phyloP scores from a whole-genome alignment of 2,797 vertebrate genomes.

The Oryzias dopingdopingensis region DNA sequence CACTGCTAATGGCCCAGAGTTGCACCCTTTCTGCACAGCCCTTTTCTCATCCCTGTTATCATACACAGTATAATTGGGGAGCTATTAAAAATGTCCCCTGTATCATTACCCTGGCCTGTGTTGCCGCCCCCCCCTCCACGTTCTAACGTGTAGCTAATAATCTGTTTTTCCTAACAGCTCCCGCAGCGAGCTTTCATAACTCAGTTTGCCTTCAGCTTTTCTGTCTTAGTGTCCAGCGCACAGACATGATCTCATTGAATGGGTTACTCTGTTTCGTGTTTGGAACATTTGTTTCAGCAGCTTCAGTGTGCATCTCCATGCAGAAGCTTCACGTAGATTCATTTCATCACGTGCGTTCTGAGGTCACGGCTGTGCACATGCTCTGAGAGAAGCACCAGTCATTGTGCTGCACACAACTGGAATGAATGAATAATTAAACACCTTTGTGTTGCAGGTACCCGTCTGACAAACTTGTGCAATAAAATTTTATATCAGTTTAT shows the following conservation, averaged over 20 bases:
- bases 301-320: not conserved
- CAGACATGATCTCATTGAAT: too few relatives aligned
- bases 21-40: constrained; percentile 27
- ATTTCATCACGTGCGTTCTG: too few relatives aligned
- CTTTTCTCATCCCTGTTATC: constrained; percentile 20
- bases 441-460: not conserved
- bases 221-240: too few relatives aligned
- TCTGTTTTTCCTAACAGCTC: constrained; percentile 13
- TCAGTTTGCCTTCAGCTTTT: too few relatives aligned
- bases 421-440: constrained; percentile 1
- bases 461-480: too few relatives aligned
- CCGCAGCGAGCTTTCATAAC: too few relatives aligned
- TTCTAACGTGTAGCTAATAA: constrained; percentile 44
- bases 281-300: not conserved
- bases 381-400: not conserved
- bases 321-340: too few relatives aligned
- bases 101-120: constrained; percentile 7
- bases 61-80: constrained; percentile 53
- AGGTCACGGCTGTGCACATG: not conserved
- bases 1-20: constrained; percentile 60
- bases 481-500: too few relatives aligned
- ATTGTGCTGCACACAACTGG: constrained; percentile 3
- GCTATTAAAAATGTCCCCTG: constrained; percentile 63
- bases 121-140: constrained; percentile 31
- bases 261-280: too few relatives aligned